These are phyloP conservation scores for Abrostola triplasia DNA, from an alignment of 2,888 invertebrate genomes.

Conservation along the genomic window DNA sequence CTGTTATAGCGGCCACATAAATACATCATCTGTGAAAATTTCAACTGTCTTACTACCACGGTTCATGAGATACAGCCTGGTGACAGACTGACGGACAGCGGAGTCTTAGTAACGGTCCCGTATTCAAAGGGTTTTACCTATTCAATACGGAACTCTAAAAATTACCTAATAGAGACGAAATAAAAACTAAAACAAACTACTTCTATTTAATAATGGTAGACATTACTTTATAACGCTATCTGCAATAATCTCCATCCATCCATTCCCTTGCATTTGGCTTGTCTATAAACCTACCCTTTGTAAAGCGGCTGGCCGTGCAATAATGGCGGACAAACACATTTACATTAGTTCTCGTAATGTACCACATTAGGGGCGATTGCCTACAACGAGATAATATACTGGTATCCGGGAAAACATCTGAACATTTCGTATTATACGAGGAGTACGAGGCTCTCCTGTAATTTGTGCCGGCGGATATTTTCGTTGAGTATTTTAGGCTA, in stretches of 20 bases:
- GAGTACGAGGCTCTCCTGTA: conserved; percentile 16
- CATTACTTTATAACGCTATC: neutral
- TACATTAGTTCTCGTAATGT: conserved; percentile 82
- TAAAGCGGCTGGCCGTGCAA: conserved; percentile 64
- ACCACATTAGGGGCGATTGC: conserved; percentile 75
- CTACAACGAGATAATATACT: conserved; percentile 72
- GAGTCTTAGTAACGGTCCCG: no score
- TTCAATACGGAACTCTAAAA: no score
- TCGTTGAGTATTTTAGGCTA: conserved; percentile 24
- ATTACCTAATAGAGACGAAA: no score
- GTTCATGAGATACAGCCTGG: no score
- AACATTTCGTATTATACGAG: conserved; percentile 43
- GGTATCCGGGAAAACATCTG: conserved; percentile 49
- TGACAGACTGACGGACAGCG: no score
- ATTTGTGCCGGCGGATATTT: conserved; percentile 42
- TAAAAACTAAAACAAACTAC: neutral
- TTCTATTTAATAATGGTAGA: no score
- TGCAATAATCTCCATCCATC: neutral
- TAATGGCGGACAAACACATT: conserved; percentile 79
- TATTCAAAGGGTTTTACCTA: no score
- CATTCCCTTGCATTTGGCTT: conserved; percentile 27
- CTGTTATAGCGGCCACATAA: no score
- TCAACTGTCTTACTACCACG: no score
- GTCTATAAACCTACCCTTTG: conserved; percentile 51
- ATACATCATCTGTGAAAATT: no score